phyloP scores from a whole-genome alignment of 2,113 vertebrate genomes.

The Silurus asotus region DNA sequence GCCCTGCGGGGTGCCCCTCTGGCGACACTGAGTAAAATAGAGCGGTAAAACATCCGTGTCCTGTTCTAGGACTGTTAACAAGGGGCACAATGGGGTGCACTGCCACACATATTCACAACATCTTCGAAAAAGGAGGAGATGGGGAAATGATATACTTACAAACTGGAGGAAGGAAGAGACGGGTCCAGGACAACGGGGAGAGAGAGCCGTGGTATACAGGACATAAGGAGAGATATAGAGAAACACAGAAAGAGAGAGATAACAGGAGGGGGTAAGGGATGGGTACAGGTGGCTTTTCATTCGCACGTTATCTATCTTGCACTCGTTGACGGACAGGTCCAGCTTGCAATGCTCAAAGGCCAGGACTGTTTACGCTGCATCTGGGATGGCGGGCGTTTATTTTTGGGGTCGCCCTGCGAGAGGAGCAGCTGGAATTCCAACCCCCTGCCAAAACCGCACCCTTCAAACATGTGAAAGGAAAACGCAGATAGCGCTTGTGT shows the following conservation, averaged over 20 bases:
- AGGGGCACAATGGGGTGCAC: slow-evolving; percentile 53
- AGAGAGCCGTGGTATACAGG: slow-evolving; percentile 8
- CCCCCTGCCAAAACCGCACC: not conserved
- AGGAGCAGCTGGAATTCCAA: slow-evolving; percentile 45
- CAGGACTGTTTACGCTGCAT: slow-evolving; percentile 46
- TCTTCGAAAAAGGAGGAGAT: slow-evolving; percentile 63
- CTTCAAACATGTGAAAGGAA: slow-evolving; percentile 43
- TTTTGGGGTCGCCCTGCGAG: slow-evolving; percentile 35
- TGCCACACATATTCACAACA: slow-evolving; percentile 49
- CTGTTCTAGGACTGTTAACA: slow-evolving; percentile 43
- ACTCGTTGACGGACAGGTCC: slow-evolving; percentile 32
- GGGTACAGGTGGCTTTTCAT: slow-evolving; percentile 45
- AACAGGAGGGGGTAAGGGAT: slow-evolving; percentile 6
- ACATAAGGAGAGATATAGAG: slow-evolving; percentile 35
- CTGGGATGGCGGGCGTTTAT: slow-evolving; percentile 38
- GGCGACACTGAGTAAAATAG: slow-evolving; percentile 45
- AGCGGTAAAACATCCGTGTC: slow-evolving; percentile 23
- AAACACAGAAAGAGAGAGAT: not conserved
- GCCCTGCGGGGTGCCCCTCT: slow-evolving; percentile 49
- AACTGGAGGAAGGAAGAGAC: slow-evolving; percentile 66
- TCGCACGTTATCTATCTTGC: slow-evolving; percentile 42
- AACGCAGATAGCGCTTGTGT: slow-evolving; percentile 46
- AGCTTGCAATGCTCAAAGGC: slow-evolving; percentile 36
- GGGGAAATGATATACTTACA: slow-evolving; percentile 75
- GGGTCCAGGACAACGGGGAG: slow-evolving; percentile 55